phyloP scores from a whole-genome alignment of 2,113 vertebrate genomes.

The Abramis brama region DNA sequence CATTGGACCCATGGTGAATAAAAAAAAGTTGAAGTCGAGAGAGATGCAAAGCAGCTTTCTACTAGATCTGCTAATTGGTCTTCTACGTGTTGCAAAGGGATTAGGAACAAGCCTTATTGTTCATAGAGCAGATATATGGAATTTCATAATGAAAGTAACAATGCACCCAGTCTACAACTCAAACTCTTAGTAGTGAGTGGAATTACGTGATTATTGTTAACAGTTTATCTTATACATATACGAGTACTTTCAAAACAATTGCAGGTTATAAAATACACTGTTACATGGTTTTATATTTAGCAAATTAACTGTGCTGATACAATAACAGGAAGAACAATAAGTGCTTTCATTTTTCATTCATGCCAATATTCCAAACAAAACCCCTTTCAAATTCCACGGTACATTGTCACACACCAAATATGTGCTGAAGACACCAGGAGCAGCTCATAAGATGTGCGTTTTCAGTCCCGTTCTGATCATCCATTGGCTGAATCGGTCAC shows the following conservation, averaged over 20 bases:
- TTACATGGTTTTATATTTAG: constrained; percentile 3
- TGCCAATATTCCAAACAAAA: neutral
- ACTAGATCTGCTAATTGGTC: constrained; percentile 22
- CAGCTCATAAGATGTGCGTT: neutral
- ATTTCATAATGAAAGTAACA: constrained; percentile 38
- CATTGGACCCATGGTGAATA: neutral
- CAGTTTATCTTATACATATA: neutral
- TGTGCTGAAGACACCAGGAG: neutral
- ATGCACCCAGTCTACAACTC: constrained; percentile 1
- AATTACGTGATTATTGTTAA: constrained; percentile 12
- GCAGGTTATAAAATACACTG: neutral
- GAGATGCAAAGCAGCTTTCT: constrained; percentile 38
- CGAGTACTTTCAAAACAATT: constrained; percentile 16
- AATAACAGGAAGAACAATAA: constrained; percentile 8
- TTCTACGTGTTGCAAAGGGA: constrained; percentile 19
- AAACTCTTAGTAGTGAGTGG: constrained; percentile 6
- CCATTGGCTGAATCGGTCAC: constrained; percentile 55
- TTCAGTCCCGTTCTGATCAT: neutral
- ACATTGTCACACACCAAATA: neutral
- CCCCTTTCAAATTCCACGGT: neutral
- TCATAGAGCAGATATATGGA: constrained; percentile 29
- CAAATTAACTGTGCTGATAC: neutral
- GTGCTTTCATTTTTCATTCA: constrained; percentile 5
- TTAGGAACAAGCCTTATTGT: constrained; percentile 19
- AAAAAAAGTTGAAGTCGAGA: neutral